These are phyloP conservation scores for Drosophila parthenogenetica DNA, from an alignment of 2,888 invertebrate species.

Conservation along the genomic window DNA sequence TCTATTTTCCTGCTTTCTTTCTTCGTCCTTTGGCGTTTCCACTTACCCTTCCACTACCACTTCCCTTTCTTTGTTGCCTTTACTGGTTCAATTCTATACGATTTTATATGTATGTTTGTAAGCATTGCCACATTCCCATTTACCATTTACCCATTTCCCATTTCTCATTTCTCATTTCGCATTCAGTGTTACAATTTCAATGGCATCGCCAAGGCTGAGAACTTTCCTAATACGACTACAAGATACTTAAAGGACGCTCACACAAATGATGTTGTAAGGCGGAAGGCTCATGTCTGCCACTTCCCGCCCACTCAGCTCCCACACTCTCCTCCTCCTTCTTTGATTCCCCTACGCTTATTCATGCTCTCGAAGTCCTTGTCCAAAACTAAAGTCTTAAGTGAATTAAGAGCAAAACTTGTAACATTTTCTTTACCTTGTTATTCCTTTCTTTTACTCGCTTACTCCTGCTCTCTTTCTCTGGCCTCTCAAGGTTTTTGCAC, in stretches of 20 bases:
- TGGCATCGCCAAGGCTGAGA: constrained; percentile 63
- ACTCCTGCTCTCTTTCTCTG: not conserved
- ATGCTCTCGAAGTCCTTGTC: constrained; percentile 26
- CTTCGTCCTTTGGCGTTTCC: constrained; percentile 1
- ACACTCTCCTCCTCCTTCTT: not conserved
- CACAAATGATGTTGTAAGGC: constrained; percentile 61
- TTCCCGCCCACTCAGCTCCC: too few relatives aligned
- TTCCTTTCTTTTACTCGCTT: constrained; percentile 6
- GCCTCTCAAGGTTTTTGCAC: constrained; percentile 51
- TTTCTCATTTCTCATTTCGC: constrained; percentile 37
- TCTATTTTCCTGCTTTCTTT: constrained; percentile 6
- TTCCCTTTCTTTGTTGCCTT: constrained; percentile 20
- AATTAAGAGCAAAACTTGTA: constrained; percentile 76
- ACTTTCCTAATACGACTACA: constrained; percentile 69
- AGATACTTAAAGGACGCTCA: constrained; percentile 75
- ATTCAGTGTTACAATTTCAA: constrained; percentile 66
- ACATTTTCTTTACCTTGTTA: constrained; percentile 69
- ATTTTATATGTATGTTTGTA: not conserved
- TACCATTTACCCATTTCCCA: constrained; percentile 20
- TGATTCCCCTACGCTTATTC: not conserved
- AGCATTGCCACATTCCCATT: constrained; percentile 42
- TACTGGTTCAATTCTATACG: constrained; percentile 1
- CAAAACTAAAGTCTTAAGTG: constrained; percentile 77
- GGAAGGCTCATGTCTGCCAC: constrained; percentile 6
- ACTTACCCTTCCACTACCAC: not conserved